Percentiles rank a stretch among this genome's conserved stretches.
Evolutionary conservation across 2,888 invertebrate genomes (phyloP).

Genomic region (Globia sparganii): DNA sequence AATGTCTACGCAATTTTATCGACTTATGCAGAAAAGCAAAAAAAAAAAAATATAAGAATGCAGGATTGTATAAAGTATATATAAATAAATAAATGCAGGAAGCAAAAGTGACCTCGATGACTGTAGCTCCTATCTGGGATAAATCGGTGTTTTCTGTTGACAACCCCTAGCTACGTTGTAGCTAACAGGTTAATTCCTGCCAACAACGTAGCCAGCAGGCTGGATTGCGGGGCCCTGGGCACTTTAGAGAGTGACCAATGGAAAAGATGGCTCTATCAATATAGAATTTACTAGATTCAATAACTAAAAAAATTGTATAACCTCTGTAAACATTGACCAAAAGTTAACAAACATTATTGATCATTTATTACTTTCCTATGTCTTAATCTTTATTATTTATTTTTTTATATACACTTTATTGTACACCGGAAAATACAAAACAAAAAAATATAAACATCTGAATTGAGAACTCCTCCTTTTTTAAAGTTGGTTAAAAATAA

Average conservation of each 20-base stretch:
- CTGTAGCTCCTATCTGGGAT: not conserved
- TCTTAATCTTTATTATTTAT: not conserved
- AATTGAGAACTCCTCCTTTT: too few relatives aligned
- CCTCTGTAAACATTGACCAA: not conserved
- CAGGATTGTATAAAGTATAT: too few relatives aligned
- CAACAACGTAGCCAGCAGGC: too few relatives aligned
- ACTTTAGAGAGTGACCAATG: not conserved
- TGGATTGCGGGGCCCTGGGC: too few relatives aligned
- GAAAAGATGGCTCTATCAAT: not conserved
- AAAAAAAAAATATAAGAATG: not conserved
- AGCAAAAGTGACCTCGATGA: not conserved
- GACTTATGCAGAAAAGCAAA: not conserved
- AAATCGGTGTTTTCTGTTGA: not conserved
- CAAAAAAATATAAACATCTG: too few relatives aligned
- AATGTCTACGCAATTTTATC: not conserved
- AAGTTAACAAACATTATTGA: not conserved
- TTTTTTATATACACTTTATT: too few relatives aligned
- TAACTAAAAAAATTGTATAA: not conserved
- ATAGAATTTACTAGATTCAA: not conserved
- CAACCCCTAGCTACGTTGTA: not conserved
- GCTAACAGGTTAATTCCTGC: too few relatives aligned
- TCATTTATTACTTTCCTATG: not conserved
- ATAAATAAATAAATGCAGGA: too few relatives aligned
- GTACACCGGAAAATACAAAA: too few relatives aligned
- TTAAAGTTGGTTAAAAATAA: too few relatives aligned